These are phyloP conservation scores for Sepiola atlantica DNA, from an alignment of 2,888 invertebrate genomes.

Conservation along the genomic window DNA sequence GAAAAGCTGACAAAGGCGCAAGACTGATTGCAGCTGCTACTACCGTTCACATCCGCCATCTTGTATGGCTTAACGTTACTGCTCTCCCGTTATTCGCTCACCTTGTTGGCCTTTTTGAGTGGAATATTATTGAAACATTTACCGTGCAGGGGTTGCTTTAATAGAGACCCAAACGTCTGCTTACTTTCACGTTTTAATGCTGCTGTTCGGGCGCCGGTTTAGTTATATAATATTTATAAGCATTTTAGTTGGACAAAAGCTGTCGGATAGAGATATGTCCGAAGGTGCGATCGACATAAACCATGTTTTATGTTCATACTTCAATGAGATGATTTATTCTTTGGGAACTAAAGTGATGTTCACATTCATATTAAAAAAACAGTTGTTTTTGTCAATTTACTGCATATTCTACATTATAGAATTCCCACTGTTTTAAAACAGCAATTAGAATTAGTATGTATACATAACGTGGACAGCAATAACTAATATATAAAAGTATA, in stretches of 20 bases:
- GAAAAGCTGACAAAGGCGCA: background rate
- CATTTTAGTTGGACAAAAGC: background rate
- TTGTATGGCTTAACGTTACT: background rate
- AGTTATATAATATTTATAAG: background rate
- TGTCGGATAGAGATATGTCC: background rate
- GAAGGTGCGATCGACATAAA: background rate
- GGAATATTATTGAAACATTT: background rate
- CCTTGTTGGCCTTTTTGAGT: constrained; percentile 13
- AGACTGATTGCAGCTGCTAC: background rate
- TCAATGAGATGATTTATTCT: background rate
- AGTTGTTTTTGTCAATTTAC: background rate
- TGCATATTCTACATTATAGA: no score
- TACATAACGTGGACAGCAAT: no score
- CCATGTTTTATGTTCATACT: background rate
- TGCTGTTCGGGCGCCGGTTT: background rate
- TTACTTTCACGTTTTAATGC: background rate
- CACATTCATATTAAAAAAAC: background rate
- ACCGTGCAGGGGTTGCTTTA: background rate
- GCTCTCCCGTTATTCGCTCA: background rate
- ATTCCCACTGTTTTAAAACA: no score
- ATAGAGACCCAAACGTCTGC: background rate
- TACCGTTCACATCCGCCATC: background rate
- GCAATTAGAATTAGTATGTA: no score
- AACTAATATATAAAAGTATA: no score
- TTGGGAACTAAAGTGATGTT: no score